Evolutionary conservation across 2,797 vertebrate species (phyloP).

Genomic region (Rhinoraja longicauda): DNA sequence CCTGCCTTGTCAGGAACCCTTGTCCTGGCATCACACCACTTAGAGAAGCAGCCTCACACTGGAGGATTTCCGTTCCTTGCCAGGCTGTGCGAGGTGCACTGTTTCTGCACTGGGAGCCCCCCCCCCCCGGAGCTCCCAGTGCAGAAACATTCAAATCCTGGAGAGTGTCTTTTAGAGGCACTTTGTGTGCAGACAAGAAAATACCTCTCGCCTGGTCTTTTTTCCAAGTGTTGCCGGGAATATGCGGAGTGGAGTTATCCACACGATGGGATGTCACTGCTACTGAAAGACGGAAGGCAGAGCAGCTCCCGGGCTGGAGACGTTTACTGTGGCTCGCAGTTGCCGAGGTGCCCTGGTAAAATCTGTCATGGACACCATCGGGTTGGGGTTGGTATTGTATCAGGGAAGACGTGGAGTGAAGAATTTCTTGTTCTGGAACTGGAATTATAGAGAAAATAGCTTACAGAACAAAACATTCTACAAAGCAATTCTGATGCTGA

Average conservation of each 20-base stretch:
- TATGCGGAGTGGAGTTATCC: not conserved
- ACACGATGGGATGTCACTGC: not conserved
- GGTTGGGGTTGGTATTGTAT: not conserved
- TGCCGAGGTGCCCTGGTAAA: not conserved
- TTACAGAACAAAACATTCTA: too few species aligned
- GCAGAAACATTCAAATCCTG: constrained; percentile 35
- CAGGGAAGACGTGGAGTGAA: not conserved
- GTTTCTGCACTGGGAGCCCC: too few species aligned
- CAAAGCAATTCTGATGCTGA: not conserved
- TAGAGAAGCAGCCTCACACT: not conserved
- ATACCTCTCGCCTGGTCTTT: not conserved
- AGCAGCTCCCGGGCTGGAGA: not conserved
- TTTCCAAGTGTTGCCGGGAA: not conserved
- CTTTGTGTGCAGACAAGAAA: constrained; percentile 30
- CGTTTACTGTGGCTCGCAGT: too few species aligned
- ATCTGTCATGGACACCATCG: not conserved
- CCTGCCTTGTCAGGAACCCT: not conserved
- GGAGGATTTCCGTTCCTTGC: not conserved
- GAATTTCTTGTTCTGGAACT: not conserved
- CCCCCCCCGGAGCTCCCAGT: not conserved
- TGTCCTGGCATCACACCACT: too few species aligned
- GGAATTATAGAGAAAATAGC: not conserved
- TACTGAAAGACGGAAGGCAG: not conserved
- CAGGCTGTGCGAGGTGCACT: too few species aligned
- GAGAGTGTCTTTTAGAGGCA: constrained; percentile 28